phyloP scores from a whole-genome alignment of 2,888 invertebrate species.

The Lochmaea capreae region DNA sequence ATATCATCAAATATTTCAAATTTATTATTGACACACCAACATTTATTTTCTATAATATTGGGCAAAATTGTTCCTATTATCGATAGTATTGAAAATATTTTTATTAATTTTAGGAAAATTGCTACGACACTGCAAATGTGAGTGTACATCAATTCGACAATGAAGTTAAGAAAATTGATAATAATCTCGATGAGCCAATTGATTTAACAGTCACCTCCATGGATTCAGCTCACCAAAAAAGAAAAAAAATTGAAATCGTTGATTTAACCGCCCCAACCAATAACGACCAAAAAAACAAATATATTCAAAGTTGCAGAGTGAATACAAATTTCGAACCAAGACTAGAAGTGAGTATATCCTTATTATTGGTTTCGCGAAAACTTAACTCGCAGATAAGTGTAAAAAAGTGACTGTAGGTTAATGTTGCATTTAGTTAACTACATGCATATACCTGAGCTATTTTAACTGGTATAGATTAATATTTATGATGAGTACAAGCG shows the following conservation, averaged over 20 bases:
- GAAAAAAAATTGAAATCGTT: background rate
- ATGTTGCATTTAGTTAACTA: too few relatives aligned
- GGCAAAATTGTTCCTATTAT: too few relatives aligned
- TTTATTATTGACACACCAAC: background rate
- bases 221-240: conserved; percentile 17
- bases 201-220: conserved; percentile 41
- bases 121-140: background rate
- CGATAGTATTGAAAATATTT: too few relatives aligned
- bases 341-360: conserved; percentile 24
- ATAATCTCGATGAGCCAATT: conserved; percentile 43
- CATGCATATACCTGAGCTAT: too few relatives aligned
- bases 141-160: background rate
- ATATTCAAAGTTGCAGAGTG: background rate
- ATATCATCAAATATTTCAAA: background rate
- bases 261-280: background rate
- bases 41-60: too few relatives aligned
- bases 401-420: too few relatives aligned
- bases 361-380: too few relatives aligned
- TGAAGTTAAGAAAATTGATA: background rate
- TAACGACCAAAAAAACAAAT: background rate
- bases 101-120: background rate
- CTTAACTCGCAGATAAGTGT: too few relatives aligned
- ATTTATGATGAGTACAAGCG: too few relatives aligned
- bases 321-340: conserved; percentile 22
- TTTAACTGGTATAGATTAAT: too few relatives aligned